These are phyloP conservation scores for Pempheris klunzingeri DNA, from an alignment of 2,797 vertebrate species.

Conservation along the genomic window DNA sequence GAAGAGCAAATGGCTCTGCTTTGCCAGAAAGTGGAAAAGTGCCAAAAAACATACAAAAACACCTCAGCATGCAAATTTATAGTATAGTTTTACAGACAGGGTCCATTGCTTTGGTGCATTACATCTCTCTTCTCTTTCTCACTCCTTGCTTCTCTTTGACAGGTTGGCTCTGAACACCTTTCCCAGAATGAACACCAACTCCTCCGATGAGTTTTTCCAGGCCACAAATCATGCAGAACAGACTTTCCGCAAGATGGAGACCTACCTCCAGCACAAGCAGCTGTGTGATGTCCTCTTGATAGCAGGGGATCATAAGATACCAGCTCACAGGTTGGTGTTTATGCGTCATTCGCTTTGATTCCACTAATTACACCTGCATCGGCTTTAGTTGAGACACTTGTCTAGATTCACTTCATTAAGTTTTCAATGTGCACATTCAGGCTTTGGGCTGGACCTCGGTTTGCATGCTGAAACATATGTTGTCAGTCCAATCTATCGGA, in stretches of 20 bases:
- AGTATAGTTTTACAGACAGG: background rate
- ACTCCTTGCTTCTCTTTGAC: constrained; percentile 47
- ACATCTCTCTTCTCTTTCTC: constrained; percentile 1
- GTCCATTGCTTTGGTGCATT: background rate
- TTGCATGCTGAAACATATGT: constrained; percentile 22
- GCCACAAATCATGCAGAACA: constrained; percentile 94
- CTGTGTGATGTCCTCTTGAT: constrained; percentile 96
- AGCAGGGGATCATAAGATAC: constrained; percentile 94
- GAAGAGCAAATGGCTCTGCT: background rate
- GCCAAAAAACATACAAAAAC: background rate
- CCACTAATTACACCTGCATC: constrained; percentile 53
- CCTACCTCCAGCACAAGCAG: constrained; percentile 96
- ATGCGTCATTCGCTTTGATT: constrained; percentile 59
- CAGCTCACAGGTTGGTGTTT: constrained; percentile 92
- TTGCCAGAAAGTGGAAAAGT: background rate
- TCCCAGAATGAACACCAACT: constrained; percentile 88
- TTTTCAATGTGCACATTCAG: constrained; percentile 20
- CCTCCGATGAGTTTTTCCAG: constrained; percentile 93
- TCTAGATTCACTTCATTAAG: constrained; percentile 55
- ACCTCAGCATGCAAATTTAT: background rate
- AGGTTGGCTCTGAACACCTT: constrained; percentile 88
- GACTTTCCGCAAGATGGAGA: constrained; percentile 97
- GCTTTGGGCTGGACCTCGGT: constrained; percentile 33
- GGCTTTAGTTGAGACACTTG: constrained; percentile 34
- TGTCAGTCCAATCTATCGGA: constrained; percentile 8